Evolutionary conservation across 2,888 invertebrate genomes (phyloP).

Genomic region (Osmoderma eremita): DNA sequence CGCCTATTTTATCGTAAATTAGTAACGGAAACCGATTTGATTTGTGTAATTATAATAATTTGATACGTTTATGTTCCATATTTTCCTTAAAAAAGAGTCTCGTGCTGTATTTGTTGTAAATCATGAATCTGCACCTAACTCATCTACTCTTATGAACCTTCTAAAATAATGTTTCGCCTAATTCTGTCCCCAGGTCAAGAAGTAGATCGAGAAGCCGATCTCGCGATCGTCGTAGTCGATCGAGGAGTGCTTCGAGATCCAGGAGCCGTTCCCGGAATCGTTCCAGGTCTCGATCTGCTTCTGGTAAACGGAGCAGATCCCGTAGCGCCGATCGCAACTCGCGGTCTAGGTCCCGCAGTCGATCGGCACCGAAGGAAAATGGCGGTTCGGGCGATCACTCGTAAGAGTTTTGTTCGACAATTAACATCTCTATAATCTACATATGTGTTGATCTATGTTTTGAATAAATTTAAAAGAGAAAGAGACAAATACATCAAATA

Average conservation of each 20-base stretch:
- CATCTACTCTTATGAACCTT: neutral
- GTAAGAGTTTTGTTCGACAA: constrained; percentile 39
- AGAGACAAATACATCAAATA: constrained; percentile 17
- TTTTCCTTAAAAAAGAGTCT: too few species aligned
- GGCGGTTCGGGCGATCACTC: constrained; percentile 57
- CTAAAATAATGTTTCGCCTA: neutral
- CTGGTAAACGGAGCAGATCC: constrained; percentile 57
- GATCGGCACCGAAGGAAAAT: constrained; percentile 61
- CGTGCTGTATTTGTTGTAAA: too few species aligned
- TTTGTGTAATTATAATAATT: too few species aligned
- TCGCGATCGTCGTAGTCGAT: constrained; percentile 61
- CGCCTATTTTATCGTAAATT: too few species aligned
- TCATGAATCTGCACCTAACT: too few species aligned
- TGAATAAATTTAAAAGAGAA: constrained; percentile 4
- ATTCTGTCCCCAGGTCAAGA: constrained; percentile 54
- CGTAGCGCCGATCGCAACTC: constrained; percentile 59
- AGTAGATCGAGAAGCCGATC: constrained; percentile 62
- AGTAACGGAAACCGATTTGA: too few species aligned
- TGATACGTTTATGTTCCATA: too few species aligned
- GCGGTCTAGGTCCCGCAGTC: constrained; percentile 60
- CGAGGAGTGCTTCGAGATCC: constrained; percentile 61
- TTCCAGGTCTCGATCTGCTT: constrained; percentile 58
- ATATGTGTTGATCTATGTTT: constrained; percentile 25
- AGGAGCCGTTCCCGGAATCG: constrained; percentile 62
- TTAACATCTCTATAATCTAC: constrained; percentile 6